Evolutionary conservation across 2,797 vertebrate genomes (phyloP), one percentile per base, ranked within the genome.

Genomic region (Somateria mollissima): DNA sequence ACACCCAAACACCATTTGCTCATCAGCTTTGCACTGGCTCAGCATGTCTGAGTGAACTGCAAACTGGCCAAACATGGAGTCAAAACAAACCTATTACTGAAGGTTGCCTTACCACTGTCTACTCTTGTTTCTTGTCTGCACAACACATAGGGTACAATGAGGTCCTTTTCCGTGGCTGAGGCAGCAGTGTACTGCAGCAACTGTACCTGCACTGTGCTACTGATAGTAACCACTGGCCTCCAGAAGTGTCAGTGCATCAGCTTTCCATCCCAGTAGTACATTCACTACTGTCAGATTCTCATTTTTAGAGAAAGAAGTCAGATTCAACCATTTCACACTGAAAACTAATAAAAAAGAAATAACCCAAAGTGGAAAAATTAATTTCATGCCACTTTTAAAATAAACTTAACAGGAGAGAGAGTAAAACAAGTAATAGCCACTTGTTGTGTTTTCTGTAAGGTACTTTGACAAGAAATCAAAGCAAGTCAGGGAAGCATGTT

Each of bases 381-480:
- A 87, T 95, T 92, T 91, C 25, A 92, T 87, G 74, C 39, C 67
- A 77, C 58, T 91, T 96, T 71, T 5, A 76, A 91, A 90, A 90
- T 57, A 94, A 94, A 91, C 70, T 70, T 78, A 92, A 85, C 37
- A 92, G 81, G 78, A 91, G 17, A 87, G 49, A 90, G 43, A 79
- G 64, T 66, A 74, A 92, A 91, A n/a, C 75, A 90, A 65, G 87
- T 73, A 94, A 84, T 77, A 94, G 69, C 69, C 86, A 71, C 83
- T 94, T 87, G 84, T 66, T 61, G 69, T 91, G 61, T 91, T 94
- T 92, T 91, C 91, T 89, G 67, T 91, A 91, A 94, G 57, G 57
- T 79, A 74, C 80, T 74, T 86, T 94, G 94, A 94, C 85, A 92
- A 94, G 92, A 97, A 96, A 90, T 91, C 87, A 92, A 90, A 96